Evolutionary conservation across 1,140 invertebrate species (phyloP).

Genomic region (Drosophila carrolli): DNA sequence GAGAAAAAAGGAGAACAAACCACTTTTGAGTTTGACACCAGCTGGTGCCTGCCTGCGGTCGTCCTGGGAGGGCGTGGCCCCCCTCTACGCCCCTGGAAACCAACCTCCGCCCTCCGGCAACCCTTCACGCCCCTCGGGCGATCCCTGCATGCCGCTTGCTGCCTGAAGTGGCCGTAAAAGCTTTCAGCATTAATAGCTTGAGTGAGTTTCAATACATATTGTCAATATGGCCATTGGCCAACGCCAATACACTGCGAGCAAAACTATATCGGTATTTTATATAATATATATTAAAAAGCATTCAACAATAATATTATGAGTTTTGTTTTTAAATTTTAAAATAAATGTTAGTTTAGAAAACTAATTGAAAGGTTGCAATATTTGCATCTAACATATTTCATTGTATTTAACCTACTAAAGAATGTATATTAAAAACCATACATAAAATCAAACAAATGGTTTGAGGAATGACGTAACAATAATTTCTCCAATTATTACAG

Average conservation of each 20-base stretch:
- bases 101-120: not conserved
- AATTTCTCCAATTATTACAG: too few relatives aligned
- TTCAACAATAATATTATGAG: too few relatives aligned
- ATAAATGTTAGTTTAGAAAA: too few relatives aligned
- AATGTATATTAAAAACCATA: too few relatives aligned
- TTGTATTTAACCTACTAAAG: too few relatives aligned
- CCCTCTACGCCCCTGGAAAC: not conserved
- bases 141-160: conserved; percentile 24
- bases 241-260: conserved; percentile 52
- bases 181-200: conserved; percentile 82
- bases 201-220: conserved; percentile 82
- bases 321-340: too few relatives aligned
- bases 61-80: conserved; percentile 15
- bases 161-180: conserved; percentile 81
- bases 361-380: too few relatives aligned
- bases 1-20: conserved; percentile 62
- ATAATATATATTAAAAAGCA: too few relatives aligned
- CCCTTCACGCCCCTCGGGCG: conserved; percentile 1
- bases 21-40: conserved; percentile 84
- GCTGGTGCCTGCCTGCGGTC: conserved; percentile 79
- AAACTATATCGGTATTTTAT: not conserved
- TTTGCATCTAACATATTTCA: too few relatives aligned
- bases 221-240: conserved; percentile 82
- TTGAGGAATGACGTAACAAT: too few relatives aligned
- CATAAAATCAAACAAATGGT: too few relatives aligned